A percentile compares a stretch with the other conserved stretches of the same genome.
Evolutionary conservation across 2,888 invertebrate genomes (phyloP).

Genomic region (Pseudococcus longispinus): DNA sequence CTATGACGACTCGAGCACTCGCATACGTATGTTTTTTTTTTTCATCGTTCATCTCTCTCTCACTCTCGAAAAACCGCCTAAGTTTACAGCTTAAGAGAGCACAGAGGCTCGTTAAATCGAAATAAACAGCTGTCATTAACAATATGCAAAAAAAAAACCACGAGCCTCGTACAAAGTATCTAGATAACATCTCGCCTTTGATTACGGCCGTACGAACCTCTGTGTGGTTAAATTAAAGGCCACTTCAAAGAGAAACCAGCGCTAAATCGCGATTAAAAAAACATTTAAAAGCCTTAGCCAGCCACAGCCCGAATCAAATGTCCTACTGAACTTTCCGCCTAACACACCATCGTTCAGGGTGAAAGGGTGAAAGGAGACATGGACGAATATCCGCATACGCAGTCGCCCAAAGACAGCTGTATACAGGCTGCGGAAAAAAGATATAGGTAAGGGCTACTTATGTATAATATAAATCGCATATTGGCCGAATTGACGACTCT

Average conservation of each 20-base stretch:
- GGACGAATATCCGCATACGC: background rate
- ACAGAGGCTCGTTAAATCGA: constrained; percentile 37
- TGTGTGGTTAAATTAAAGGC: constrained; percentile 45
- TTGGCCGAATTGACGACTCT: constrained; percentile 25
- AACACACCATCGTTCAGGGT: no score
- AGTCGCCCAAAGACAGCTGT: background rate
- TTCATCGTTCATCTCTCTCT: background rate
- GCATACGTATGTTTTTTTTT: background rate
- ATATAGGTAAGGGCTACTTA: constrained; percentile 35
- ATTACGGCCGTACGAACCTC: background rate
- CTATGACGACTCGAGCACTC: background rate
- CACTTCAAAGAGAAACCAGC: constrained; percentile 24
- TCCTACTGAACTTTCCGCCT: background rate
- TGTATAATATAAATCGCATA: background rate
- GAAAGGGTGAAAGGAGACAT: constrained; percentile 27
- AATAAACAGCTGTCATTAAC: constrained; percentile 56
- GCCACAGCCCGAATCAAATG: background rate
- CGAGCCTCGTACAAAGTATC: background rate
- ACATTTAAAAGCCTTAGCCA: constrained; percentile 25
- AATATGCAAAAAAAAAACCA: constrained; percentile 37
- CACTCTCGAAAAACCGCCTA: background rate
- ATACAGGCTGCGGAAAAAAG: background rate
- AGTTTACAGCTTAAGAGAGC: constrained; percentile 23
- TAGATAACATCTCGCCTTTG: constrained; percentile 40
- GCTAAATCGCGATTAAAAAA: constrained; percentile 50